Evolutionary conservation across 2,797 vertebrate genomes (phyloP), one percentile per base, ranked within the genome.

Genomic region (Cottoperca gobio): DNA sequence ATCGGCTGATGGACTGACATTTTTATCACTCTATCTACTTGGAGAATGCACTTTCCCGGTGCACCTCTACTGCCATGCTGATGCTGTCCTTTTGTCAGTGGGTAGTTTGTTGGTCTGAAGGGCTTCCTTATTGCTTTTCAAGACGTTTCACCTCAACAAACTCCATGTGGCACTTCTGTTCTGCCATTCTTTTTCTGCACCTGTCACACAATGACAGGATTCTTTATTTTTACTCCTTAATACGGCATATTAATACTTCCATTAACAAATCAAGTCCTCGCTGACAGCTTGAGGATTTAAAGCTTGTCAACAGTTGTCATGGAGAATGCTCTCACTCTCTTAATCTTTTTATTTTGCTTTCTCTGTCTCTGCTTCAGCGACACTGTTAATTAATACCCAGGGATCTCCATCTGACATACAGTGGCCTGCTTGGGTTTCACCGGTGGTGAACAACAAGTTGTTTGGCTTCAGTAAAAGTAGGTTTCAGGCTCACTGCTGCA

Each of bases 221-320:
- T 82, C 61, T 81, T 88, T 93, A 90, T 93, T 91, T 93, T 89
- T 82, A 79, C 69, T 59, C 67, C 35, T 70, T 78, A 80, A 88
- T 82, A 85, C 9, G 1, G 21, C 64, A 37, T 85, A 86, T 88
- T 88, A 87, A 92, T 91, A 63, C 85, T 84, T 88, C 67, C 45
- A 83, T 90, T 90, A 91, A 89, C 83, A 85, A 73, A 73, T 71
- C 75, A 61, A 81, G 77, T 42, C 74, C 73, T 43, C 2, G 72
- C 84, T 88, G 89, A 90, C 90, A 94, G 86, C 79, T 88, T 58
- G 88, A 91, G 75, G 81, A 59, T 86, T 92, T 84, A 76, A 46
- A 70, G 75, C 70, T 72, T 86, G 89, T 94, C 91, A 90, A 45
- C 92, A 80, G 76, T 48, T 76, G 79, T 77, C 79, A 49, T 4